Percentiles rank a stretch among this genome's conserved stretches.
These are phyloP conservation scores for Miichthys miiuy DNA, from an alignment of 2,797 vertebrate genomes.

Conservation along the genomic window DNA sequence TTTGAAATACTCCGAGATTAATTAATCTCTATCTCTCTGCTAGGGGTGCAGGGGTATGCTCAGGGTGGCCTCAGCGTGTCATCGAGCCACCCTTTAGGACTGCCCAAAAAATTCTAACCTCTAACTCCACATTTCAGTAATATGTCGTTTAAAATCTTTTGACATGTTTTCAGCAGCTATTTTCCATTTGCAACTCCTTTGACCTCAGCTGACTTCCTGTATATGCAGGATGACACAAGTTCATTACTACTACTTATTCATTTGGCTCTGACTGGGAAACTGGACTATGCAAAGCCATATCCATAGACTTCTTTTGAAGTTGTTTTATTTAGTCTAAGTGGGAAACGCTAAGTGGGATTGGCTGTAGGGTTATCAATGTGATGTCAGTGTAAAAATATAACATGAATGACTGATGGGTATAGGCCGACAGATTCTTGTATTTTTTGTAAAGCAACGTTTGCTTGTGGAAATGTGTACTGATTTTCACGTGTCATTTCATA, in stretches of 20 bases:
- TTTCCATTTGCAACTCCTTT: conserved; percentile 11
- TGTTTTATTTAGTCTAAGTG: background rate
- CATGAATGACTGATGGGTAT: background rate
- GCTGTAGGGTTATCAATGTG: background rate
- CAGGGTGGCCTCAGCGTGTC: no score
- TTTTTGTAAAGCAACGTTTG: background rate
- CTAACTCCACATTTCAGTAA: no score
- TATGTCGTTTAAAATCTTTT: no score
- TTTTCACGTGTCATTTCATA: background rate
- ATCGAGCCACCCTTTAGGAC: no score
- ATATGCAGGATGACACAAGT: background rate
- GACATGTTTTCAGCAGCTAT: no score
- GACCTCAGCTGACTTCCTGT: conserved; percentile 25
- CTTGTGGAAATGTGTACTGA: background rate
- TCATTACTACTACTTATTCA: background rate
- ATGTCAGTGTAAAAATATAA: background rate
- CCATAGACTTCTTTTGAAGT: background rate
- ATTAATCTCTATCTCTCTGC: no score
- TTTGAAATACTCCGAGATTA: no score
- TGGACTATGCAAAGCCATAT: background rate
- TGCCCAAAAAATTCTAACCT: no score
- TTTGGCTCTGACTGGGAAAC: background rate
- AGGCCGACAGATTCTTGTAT: background rate
- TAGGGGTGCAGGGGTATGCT: no score
- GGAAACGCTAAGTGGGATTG: no score